These are phyloP conservation scores for Potamilus streckersoni DNA, from an alignment of 1,140 invertebrate species.

Conservation along the genomic window DNA sequence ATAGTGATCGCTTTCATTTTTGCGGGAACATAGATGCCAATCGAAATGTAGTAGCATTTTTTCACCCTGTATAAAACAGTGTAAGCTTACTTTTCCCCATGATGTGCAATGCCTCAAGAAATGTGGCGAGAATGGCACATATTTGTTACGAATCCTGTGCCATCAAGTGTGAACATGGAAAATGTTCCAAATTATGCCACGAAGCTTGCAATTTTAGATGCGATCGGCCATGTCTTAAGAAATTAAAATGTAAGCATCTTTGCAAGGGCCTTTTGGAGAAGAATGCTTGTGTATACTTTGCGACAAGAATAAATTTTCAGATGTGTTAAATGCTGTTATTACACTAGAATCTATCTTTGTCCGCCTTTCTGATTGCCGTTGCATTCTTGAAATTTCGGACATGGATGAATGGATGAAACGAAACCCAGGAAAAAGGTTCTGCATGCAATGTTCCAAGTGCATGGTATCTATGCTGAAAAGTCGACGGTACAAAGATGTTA, in stretches of 20 bases:
- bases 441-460: no score
- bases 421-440: no score
- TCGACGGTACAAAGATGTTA: no score
- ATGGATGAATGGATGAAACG: slow-evolving; percentile 66
- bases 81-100: slow-evolving; percentile 71
- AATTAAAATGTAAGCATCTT: slow-evolving; percentile 72
- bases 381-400: slow-evolving; percentile 24
- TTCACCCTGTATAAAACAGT: slow-evolving; percentile 73
- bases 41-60: slow-evolving; percentile 59
- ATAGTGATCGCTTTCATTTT: slow-evolving; percentile 44
- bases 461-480: no score
- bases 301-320: slow-evolving; percentile 66
- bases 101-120: slow-evolving; percentile 68
- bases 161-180: slow-evolving; percentile 69
- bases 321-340: slow-evolving; percentile 69
- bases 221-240: slow-evolving; percentile 36
- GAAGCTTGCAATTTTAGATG: slow-evolving; percentile 74
- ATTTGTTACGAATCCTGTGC: slow-evolving; percentile 70
- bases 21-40: slow-evolving; percentile 59
- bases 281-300: slow-evolving; percentile 58
- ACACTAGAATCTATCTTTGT: slow-evolving; percentile 31
- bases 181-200: slow-evolving; percentile 72
- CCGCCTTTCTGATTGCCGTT: slow-evolving; percentile 28
- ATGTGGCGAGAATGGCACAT: slow-evolving; percentile 73
- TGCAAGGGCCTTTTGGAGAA: slow-evolving; percentile 75